Base-by-base conservation (phyloP, 2,113 vertebrate species). In the Myotis lucifugus region DNA sequence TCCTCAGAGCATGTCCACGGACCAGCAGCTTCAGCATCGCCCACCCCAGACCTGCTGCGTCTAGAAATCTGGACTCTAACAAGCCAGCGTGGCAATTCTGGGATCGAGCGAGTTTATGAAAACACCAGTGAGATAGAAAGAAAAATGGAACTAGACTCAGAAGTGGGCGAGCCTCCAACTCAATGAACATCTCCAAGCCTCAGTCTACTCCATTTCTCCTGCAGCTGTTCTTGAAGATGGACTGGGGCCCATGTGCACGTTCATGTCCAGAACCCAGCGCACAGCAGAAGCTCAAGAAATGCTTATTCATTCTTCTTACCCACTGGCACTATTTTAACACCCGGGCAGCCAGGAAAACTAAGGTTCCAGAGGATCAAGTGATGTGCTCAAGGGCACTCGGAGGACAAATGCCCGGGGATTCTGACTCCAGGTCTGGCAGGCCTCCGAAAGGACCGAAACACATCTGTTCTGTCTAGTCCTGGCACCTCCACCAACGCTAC, bases 1-100 rank as follows among this genome's bases (percentile, higher is more conserved):
- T 19, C 17, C 92, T 42, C 77, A 11, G 4, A 50, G 48, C 3
- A 0, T 0, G 5, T 23, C 40, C 18, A 0, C 0, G 0, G 76
- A 46, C 81, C 34, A 6, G 73, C 21, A 23, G 59, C 15, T 2
- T 4, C 4, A 11, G 8, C 17, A 8, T 19, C 34, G 11, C 48
- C 83, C 5, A 1, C 27, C 52, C 69, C 37, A 32, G 67, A 46
- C 18, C 5, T 37, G 25, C 69, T n/a, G 3, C 21, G 1, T 1
- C 32, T 11, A 5, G 19, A 17, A 42, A 1, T 61, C 64, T 27
- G 15, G 34, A 25, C 34, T 40, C 84, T 70, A 32, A 56, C 17
- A 27, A n/a, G 42, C 52, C 27, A 0, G 56, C 46, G 10, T 21
- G 6, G 54, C 25, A 64, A 90, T 9, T 42, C 73, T 87, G 25